Percentiles rank a stretch among this genome's conserved stretches.
Conservation (phyloP, 2,113 vertebrate species). For the rabbit (Oryctolagus cuniculus) region mOryCun1.1 NC_091436.1:62534001-62534500, state of each 20-base stretch:
- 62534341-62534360: neutral
- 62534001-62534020: neutral
- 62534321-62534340: neutral
- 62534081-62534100: neutral
- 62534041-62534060: neutral
- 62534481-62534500: neutral
- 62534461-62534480: neutral
- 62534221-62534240: neutral
- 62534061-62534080: neutral
- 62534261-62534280: neutral
- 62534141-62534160: neutral
- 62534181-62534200: neutral
- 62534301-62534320: neutral
- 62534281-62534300: neutral
- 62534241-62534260: neutral
- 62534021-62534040: neutral
- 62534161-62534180: neutral
- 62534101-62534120: slow-evolving; percentile 38
- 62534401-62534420: neutral
- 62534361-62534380: neutral
- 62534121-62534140: slow-evolving; percentile 42
- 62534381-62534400: neutral
- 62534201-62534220: slow-evolving; percentile 34
- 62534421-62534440: slow-evolving; percentile 1
- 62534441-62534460: slow-evolving; percentile 26